A percentile compares a stretch with the other conserved stretches of the same genome.
Conservation (phyloP, 2,888 invertebrate genomes). For the Andricus quercusramuli region DNA sequence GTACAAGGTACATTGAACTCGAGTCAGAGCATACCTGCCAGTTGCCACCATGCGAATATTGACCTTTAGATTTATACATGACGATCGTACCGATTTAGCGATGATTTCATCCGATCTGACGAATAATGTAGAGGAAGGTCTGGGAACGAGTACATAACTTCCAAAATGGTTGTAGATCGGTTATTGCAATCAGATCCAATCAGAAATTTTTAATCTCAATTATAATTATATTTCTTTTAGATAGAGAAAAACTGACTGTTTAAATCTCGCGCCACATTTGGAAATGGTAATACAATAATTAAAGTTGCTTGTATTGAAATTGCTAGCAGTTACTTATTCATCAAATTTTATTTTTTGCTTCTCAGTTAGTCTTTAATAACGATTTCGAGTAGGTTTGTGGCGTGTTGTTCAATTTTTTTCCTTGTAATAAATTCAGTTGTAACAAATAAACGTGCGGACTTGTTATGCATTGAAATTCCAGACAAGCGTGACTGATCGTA, state of each 20-base stretch:
- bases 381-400: not conserved
- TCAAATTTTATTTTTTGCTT: not conserved
- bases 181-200: too few species aligned
- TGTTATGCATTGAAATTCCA: constrained; percentile 42
- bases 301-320: not conserved
- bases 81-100: constrained; percentile 10
- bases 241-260: not conserved
- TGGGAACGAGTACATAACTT: not conserved
- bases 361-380: constrained; percentile 17
- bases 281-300: not conserved
- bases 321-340: not conserved
- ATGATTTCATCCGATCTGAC: constrained; percentile 4
- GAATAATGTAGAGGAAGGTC: constrained; percentile 10
- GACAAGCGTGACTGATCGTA: constrained; percentile 40
- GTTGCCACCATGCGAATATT: constrained; percentile 65
- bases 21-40: constrained; percentile 59
- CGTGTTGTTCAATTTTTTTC: constrained; percentile 1
- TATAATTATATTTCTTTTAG: too few species aligned
- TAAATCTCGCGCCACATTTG: not conserved
- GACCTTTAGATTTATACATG: constrained; percentile 59
- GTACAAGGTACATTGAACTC: constrained; percentile 68
- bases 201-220: too few species aligned
- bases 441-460: constrained; percentile 35
- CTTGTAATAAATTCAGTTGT: constrained; percentile 22
- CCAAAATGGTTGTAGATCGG: too few species aligned